phyloP scores from a whole-genome alignment of 2,113 vertebrate species.

The Galbula dea region DNA sequence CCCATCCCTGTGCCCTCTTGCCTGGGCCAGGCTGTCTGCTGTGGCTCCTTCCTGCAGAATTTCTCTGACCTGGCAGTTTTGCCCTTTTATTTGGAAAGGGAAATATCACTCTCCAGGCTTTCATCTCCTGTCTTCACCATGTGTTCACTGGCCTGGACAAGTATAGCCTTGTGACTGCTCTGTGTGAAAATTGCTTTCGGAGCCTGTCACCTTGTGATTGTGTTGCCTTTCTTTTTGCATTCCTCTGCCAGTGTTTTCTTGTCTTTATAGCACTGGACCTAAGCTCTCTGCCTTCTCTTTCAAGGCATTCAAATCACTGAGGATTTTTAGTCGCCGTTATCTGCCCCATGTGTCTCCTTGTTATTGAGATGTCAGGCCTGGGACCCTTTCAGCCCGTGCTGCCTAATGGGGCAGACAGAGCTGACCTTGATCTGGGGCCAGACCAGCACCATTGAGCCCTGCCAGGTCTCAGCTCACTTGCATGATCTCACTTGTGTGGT shows the following conservation, averaged over 20 bases:
- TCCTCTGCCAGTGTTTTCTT: background rate
- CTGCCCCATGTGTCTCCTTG: background rate
- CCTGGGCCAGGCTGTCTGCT: background rate
- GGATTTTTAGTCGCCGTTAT: background rate
- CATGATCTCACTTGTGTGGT: accelerated
- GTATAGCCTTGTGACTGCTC: background rate
- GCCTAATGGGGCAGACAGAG: background rate
- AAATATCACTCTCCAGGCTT: background rate
- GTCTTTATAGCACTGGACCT: background rate
- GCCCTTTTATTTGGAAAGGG: background rate
- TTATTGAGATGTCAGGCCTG: background rate
- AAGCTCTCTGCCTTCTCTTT: slow-evolving; percentile 16
- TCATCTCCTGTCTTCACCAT: background rate
- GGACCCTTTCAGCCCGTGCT: background rate
- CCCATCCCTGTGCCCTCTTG: accelerated
- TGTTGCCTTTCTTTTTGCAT: background rate
- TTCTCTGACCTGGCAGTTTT: background rate
- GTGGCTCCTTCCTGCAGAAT: accelerated
- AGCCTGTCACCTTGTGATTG: background rate
- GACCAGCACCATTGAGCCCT: background rate
- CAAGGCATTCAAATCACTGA: background rate
- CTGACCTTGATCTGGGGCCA: background rate
- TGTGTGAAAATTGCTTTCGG: background rate
- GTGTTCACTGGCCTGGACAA: background rate
- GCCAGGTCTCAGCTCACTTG: background rate